Base-by-base conservation (phyloP, 2,888 invertebrate genomes). In the Eulithis prunata region DNA sequence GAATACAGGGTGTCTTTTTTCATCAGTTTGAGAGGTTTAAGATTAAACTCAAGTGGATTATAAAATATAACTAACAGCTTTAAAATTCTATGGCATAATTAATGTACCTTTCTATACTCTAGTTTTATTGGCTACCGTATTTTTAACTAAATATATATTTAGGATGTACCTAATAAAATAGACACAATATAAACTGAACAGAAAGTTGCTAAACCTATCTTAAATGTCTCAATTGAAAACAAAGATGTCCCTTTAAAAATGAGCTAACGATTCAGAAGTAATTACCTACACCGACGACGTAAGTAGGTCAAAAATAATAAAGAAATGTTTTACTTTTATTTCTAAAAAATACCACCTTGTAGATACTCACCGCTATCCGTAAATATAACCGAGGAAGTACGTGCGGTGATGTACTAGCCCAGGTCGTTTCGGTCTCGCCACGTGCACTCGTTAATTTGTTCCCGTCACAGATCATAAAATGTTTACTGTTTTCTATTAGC, bases 381-480 rank as follows among this genome's bases (percentile, higher is more conserved):
- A 87, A 86, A 89, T 87, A 88, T 83, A 81, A 81, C 81, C 75
- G 76, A 79, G 78, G 80, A 86, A 87, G 84, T 86, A 85, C 83
- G 78, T 82, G 85, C 6, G 21, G 49, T 86, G 86, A 87, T 83
- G 86, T 82, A 86, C 84, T 79, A 73, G 81, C 82, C 75, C 74
- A 78, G 76, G 68, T 68, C 74, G 80, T 73, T 70, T 70, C 62
- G 78, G 78, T 77, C 76, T 79, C 74, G 73, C 73, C 85, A 85
- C 84, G 87, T 86, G 85, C 83, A 73, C 78, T 83, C 85, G 82
- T 88, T 88, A 90, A 89, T 90, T 87, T 87, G 78, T 80, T 82
- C 73, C 80, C 82, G 84, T 85, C 83, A 84, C 82, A 83, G 84
- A 80, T 84, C 85, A 87, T 89, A 89, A 87, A 88, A 80, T 78